Base-by-base conservation (phyloP, 2,113 vertebrate genomes). In the Peromyscus californicus region DNA sequence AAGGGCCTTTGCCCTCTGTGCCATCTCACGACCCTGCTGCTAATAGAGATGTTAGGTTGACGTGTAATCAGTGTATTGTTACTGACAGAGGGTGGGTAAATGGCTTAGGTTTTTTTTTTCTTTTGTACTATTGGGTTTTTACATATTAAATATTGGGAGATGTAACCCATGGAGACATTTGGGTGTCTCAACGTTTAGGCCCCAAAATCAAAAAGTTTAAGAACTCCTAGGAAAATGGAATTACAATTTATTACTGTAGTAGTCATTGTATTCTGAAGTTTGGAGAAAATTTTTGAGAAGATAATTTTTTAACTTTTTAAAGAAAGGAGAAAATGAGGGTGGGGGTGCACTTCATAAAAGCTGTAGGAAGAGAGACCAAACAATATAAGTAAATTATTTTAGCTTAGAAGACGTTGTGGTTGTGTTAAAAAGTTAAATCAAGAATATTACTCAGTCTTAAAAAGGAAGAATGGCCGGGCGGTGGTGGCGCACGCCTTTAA, bases 171-270 rank as follows among this genome's bases (percentile, higher is more conserved):
- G 72, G 65, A 82, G 45, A 42, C 24, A 57, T 93, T 91, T 93
- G 69, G 45, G 51, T 75, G 33, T 12, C 61, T 84, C 39, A 45
- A 63, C 48, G 39, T 92, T 80, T 63, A 57, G 57, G 54, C 51
- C 51, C n/a, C 63, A 39, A 90, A 19, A 83, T 11, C 11, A 92
- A 48, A 93, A 65, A 70, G 19, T 59, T 45, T 79, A 97, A 97
- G 86, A 93, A 76, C 39, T 59, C 94, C 6, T 82, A 42, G 4
- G 42, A 90, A 69, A 92, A 92, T 61, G 1, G 4, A 94, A 78
- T 48, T 83, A 19, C 1, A 76, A 75, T 89, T 78, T 57, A 21
- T 88, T 39, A 89, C 80, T 86, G 22, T 69, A 33, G 12, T 93
- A 59, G 82, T 89, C 45, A 36, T 54, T 76, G 3, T 67, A 42